Evolutionary conservation across 1,140 invertebrate species (phyloP), one percentile per base, ranked within the genome.

Genomic region (Bicyclus anynana): DNA sequence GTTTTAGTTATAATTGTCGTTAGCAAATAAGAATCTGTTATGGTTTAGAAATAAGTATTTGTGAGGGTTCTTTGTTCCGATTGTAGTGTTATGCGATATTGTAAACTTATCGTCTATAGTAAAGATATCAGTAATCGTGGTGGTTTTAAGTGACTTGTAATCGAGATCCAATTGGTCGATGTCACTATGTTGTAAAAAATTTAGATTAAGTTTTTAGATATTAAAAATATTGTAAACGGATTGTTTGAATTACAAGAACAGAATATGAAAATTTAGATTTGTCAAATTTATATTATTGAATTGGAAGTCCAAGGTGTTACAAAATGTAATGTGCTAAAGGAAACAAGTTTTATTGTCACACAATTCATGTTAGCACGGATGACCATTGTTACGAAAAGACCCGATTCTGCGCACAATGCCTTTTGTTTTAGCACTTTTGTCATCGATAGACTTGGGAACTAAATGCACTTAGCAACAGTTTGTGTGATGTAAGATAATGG

Each of bases 351-450:
- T 42, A 14, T 27, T 42, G 48, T 46, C 55, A 35, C n/a, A 51
- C 13, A 35, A 33, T 53, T 26, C n/a, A 23, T 40, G 38, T 56
- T 48, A 44, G 40, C 52, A 59, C 46, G 48, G 48, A 44, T 49
- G 49, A 27, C 47, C 52, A 50, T 61, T 61, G 59, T 61, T 54
- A 51, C 29, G 47, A 61, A 55, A 51, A n/a, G 9, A 27, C 33
- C 48, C 26, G 37, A 54, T 46, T 20, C 16, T 5, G 1, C 17
- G 20, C 55, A 61, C 59, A 60, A 60, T 60, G 46, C 27, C 40
- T 51, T 59, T 56, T 58, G 48, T 48, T 53, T 48, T 59, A 53
- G 42, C 27, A 40, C 12, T 53, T 21, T 53, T 33, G 56, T 59
- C 49, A 35, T 37, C 48, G 20, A 44, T 20, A 44, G 17, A 26